phyloP scores from a whole-genome alignment of 1,140 invertebrate species.

The Berghia stephanieae region DNA sequence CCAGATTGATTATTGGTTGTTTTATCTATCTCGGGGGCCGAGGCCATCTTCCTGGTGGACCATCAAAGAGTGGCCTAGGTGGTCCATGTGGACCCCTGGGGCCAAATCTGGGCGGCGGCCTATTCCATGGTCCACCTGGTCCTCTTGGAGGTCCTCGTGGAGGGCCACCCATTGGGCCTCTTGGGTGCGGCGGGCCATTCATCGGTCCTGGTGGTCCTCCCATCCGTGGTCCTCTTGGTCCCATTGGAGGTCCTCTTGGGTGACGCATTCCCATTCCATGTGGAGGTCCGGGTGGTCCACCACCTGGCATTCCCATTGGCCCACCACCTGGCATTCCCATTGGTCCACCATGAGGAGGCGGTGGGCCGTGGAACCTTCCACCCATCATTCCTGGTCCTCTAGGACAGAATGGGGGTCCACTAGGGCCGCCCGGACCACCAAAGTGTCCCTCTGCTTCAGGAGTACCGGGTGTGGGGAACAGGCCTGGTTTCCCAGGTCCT shows the following conservation, averaged over 20 bases:
- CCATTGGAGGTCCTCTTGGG: conserved; percentile 16
- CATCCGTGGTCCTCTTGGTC: conserved; percentile 15
- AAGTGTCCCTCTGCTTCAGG: conserved; percentile 7
- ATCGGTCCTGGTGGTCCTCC: conserved; percentile 23
- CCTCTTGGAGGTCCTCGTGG: conserved; percentile 13
- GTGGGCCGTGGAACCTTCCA: conserved; percentile 29
- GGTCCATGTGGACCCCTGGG: conserved; percentile 25
- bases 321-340: neutral
- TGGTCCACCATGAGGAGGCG: conserved; percentile 22
- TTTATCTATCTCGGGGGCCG: conserved; percentile 27
- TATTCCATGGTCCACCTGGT: conserved; percentile 32
- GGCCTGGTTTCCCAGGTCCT: conserved; percentile 24
- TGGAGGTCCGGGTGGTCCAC: conserved; percentile 17
- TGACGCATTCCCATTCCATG: neutral
- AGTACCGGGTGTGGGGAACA: conserved; percentile 16
- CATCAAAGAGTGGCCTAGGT: conserved; percentile 13
- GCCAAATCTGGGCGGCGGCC: conserved; percentile 21
- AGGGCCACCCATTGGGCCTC: conserved; percentile 23
- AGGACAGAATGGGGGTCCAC: conserved; percentile 17
- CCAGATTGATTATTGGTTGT: neutral
- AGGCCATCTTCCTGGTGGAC: conserved; percentile 28
- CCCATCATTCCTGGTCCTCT: conserved; percentile 20
- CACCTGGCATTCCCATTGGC: neutral
- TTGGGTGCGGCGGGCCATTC: conserved; percentile 16
- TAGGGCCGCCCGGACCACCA: neutral